phyloP scores from a whole-genome alignment of 1,140 invertebrate species.

The Bilobella aurantiaca region DNA sequence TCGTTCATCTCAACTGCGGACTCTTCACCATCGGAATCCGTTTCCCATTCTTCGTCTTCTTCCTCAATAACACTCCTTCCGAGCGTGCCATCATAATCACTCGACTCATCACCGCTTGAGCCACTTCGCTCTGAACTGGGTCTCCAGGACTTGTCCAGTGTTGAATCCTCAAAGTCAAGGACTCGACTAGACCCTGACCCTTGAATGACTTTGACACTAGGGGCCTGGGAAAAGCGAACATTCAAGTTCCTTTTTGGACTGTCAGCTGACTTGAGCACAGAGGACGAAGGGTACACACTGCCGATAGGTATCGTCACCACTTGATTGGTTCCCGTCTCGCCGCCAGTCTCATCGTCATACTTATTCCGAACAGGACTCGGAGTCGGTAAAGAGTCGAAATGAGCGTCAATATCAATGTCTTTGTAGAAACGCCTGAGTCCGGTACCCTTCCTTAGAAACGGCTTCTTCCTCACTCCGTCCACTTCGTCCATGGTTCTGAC shows the following conservation, averaged over 20 bases:
- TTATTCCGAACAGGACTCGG: too few relatives aligned
- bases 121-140: neutral
- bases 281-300: neutral
- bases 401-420: neutral
- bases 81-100: neutral
- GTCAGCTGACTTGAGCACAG: neutral
- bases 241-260: neutral
- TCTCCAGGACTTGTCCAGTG: neutral
- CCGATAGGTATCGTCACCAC: neutral
- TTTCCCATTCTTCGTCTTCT: constrained; percentile 7
- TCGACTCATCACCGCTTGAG: too few relatives aligned
- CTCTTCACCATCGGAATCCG: neutral
- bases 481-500: neutral
- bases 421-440: constrained; percentile 15
- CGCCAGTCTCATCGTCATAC: neutral
- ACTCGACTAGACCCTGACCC: neutral
- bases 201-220: neutral
- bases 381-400: too few relatives aligned
- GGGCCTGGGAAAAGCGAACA: neutral
- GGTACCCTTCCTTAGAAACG: constrained; percentile 13
- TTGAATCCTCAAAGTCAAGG: neutral
- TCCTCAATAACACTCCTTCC: neutral
- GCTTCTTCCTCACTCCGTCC: neutral
- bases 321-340: neutral
- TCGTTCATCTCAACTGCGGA: neutral